Evolutionary conservation across 2,888 invertebrate species (phyloP), one percentile per base, ranked within the genome.

Genomic region (Lepeophtheirus nordmannii): DNA sequence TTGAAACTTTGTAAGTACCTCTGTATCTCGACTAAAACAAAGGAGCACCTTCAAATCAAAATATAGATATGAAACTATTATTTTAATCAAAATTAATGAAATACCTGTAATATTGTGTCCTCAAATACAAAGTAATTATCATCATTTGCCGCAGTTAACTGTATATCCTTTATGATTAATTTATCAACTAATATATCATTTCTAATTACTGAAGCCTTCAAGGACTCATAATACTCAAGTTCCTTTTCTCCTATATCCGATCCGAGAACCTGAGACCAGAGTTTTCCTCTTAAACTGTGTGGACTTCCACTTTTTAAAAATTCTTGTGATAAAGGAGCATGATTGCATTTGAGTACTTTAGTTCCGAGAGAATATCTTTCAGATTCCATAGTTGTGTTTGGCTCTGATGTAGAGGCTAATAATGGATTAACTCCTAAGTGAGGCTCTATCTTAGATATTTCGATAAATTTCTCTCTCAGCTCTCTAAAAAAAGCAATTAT

Each of bases 111-210:
- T 1, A 96, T 77, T 66, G 92, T 84, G 76, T 96, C 96, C 79
- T 96, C 94, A 75, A 93, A 96, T 0, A 96, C 93, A 75, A 96
- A 96, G 75, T 94, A 94, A 75, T 94, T 94, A 75, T 96, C 94
- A 74, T 96, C 94, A 75, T 96, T 96, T 11, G 92, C 91, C 0
- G 94, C 92, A 0, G 94, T 96, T 68, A 94, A 76, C 75, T 92
- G 92, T 10, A 96, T 89, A 74, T 96, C 96, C 80, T 94, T 96
- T 72, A 93, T 89, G 71, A 94, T 87, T 10, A 96, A 79, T 75
- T 90, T 91, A 75, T 96, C 94, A 40, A 92, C 87, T 80, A 96
- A 86, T 67, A 94, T 81, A 74, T 94, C 93, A 72, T 88, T 88
- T 71, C 87, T 86, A 53, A 92, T 76, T 0, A 93, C 92, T 72